These are phyloP conservation scores for Netelia virgata DNA, from an alignment of 2,888 invertebrate species.

Conservation along the genomic window DNA sequence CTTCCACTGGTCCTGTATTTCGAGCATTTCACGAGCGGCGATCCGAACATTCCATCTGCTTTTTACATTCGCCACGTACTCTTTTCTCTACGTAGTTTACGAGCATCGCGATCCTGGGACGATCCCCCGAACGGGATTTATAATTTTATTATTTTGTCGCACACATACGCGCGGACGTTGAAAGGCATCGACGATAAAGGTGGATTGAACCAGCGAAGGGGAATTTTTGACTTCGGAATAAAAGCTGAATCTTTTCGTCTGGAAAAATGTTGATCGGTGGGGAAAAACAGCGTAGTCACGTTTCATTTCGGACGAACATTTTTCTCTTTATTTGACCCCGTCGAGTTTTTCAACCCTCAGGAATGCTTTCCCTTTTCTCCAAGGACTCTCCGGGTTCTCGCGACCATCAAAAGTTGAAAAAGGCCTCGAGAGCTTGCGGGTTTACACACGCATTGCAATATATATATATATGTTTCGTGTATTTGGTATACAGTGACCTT, in stretches of 20 bases:
- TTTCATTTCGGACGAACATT: slow-evolving; percentile 30
- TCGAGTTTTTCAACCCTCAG: slow-evolving; percentile 9
- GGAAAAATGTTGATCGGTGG: slow-evolving; percentile 39
- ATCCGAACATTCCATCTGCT: slow-evolving; percentile 57
- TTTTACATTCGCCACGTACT: slow-evolving; percentile 40
- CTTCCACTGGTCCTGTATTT: slow-evolving; percentile 21
- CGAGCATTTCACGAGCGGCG: slow-evolving; percentile 45
- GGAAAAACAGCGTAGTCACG: slow-evolving; percentile 42
- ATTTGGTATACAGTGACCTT: slow-evolving; percentile 24
- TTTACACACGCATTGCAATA: not conserved
- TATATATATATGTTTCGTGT: not conserved
- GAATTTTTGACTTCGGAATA: slow-evolving; percentile 19
- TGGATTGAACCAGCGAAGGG: not conserved
- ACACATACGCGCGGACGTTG: not conserved
- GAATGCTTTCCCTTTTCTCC: slow-evolving; percentile 36
- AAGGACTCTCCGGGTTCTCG: slow-evolving; percentile 13
- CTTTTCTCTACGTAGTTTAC: slow-evolving; percentile 37
- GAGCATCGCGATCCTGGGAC: slow-evolving; percentile 16
- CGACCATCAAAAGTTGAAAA: slow-evolving; percentile 48
- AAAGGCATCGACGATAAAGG: not conserved
- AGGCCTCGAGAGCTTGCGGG: not conserved
- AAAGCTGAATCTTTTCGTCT: slow-evolving; percentile 20
- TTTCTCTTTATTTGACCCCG: slow-evolving; percentile 1
- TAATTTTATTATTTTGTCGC: slow-evolving; percentile 41
- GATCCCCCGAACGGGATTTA: slow-evolving; percentile 46